Conservation (phyloP, 2,888 invertebrate species). For the Cheilosia vulpina region DNA sequence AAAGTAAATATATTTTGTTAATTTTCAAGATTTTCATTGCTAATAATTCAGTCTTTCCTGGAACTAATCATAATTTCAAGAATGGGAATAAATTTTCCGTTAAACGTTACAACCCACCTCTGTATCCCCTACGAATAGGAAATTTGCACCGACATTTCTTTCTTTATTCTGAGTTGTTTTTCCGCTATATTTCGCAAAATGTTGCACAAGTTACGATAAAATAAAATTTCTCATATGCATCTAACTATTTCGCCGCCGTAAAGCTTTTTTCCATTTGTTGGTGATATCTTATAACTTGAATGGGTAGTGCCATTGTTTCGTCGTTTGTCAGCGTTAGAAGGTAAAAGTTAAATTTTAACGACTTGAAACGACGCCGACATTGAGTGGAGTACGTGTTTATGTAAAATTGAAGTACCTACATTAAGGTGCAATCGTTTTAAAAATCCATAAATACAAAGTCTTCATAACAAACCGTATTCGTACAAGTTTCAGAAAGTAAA, state of each 20-base stretch:
- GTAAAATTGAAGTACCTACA: too few relatives aligned
- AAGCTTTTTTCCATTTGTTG: background rate
- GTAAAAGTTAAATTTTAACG: background rate
- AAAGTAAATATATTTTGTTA: too few relatives aligned
- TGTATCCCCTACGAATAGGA: background rate
- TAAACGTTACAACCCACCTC: too few relatives aligned
- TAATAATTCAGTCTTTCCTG: too few relatives aligned
- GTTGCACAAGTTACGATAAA: slow-evolving; percentile 34
- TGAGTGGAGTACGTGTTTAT: background rate
- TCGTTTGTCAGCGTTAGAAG: slow-evolving; percentile 51
- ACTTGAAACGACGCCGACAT: slow-evolving; percentile 1
- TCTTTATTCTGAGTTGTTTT: slow-evolving; percentile 8
- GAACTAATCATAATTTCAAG: too few relatives aligned
- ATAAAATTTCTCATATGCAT: slow-evolving; percentile 28
- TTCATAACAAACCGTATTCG: too few relatives aligned
- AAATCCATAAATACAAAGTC: too few relatives aligned
- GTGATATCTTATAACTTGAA: slow-evolving; percentile 54
- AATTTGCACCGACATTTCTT: slow-evolving; percentile 48
- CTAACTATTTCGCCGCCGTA: background rate
- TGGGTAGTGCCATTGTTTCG: slow-evolving; percentile 32
- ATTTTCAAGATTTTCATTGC: too few relatives aligned
- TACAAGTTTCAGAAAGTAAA: too few relatives aligned
- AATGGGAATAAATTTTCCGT: too few relatives aligned
- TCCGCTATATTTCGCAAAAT: background rate
- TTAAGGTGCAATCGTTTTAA: too few relatives aligned